phyloP scores from a whole-genome alignment of 2,113 vertebrate species.

The Dolichallabes microphthalmus region DNA sequence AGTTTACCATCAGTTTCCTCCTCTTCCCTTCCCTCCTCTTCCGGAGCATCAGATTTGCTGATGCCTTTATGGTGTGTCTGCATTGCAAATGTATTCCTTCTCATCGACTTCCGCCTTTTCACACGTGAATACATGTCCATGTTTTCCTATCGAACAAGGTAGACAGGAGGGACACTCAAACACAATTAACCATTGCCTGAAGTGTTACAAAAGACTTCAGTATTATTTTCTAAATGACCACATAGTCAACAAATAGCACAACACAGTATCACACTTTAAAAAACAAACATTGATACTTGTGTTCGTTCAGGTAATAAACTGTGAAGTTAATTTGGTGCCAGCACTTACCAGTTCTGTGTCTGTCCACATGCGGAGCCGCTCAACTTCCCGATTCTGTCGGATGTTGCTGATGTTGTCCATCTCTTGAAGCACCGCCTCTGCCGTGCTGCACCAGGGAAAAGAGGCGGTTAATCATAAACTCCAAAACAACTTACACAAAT shows the following conservation, averaged over 20 bases:
- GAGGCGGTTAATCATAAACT: slow-evolving; percentile 10
- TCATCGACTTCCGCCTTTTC: slow-evolving; percentile 92
- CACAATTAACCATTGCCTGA: not conserved
- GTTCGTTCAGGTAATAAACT: not conserved
- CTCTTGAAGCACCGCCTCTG: slow-evolving; percentile 96
- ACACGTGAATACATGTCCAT: slow-evolving; percentile 99
- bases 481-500: not conserved
- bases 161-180: not conserved
- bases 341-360: slow-evolving; percentile 93
- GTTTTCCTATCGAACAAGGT: slow-evolving; percentile 80
- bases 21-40: slow-evolving; percentile 82
- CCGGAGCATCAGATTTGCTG: slow-evolving; percentile 80
- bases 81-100: slow-evolving; percentile 90
- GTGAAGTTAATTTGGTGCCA: not conserved
- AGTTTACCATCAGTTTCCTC: slow-evolving; percentile 76
- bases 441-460: slow-evolving; percentile 78
- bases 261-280: too few relatives aligned
- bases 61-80: slow-evolving; percentile 92
- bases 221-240: not conserved
- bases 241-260: not conserved
- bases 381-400: slow-evolving; percentile 91
- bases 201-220: not conserved
- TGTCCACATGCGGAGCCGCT: slow-evolving; percentile 98
- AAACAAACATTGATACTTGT: not conserved
- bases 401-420: slow-evolving; percentile 99